Evolutionary conservation across 2,888 invertebrate genomes (phyloP).

Genomic region (Pristionchus entomophagus): DNA sequence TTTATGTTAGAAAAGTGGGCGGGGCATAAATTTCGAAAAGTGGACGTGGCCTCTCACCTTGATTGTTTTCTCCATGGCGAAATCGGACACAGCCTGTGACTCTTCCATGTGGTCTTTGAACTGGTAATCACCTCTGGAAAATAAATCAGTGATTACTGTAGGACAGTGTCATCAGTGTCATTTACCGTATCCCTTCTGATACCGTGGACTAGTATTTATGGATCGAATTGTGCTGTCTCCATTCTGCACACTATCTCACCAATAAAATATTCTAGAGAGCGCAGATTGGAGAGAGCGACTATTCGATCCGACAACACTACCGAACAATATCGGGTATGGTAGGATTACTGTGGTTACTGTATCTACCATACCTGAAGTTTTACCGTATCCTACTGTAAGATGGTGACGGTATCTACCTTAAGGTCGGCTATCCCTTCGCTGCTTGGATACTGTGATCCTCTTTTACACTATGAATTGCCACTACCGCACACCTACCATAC

Average conservation of each 20-base stretch:
- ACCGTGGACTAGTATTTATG: too few relatives aligned
- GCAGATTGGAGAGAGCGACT: too few relatives aligned
- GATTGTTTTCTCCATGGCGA: constrained; percentile 87
- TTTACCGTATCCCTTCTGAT: too few relatives aligned
- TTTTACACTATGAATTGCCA: neutral
- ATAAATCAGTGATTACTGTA: too few relatives aligned
- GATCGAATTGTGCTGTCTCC: too few relatives aligned
- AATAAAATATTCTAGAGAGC: too few relatives aligned
- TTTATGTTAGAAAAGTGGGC: neutral
- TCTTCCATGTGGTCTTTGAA: constrained; percentile 92
- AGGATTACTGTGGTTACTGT: neutral
- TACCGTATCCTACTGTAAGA: neutral
- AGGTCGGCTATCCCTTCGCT: too few relatives aligned
- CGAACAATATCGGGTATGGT: neutral
- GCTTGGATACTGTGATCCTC: neutral
- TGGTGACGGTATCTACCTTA: too few relatives aligned
- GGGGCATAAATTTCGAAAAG: neutral
- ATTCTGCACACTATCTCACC: too few relatives aligned
- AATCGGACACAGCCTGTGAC: constrained; percentile 82
- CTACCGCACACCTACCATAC: neutral
- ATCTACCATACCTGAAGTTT: neutral
- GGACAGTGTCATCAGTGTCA: too few relatives aligned
- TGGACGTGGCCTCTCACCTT: constrained; percentile 57
- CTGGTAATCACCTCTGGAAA: constrained; percentile 86
- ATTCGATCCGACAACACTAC: too few relatives aligned